These are phyloP conservation scores for Lordiphosa stackelbergi DNA, from an alignment of 1,140 invertebrate species.

Conservation along the genomic window DNA sequence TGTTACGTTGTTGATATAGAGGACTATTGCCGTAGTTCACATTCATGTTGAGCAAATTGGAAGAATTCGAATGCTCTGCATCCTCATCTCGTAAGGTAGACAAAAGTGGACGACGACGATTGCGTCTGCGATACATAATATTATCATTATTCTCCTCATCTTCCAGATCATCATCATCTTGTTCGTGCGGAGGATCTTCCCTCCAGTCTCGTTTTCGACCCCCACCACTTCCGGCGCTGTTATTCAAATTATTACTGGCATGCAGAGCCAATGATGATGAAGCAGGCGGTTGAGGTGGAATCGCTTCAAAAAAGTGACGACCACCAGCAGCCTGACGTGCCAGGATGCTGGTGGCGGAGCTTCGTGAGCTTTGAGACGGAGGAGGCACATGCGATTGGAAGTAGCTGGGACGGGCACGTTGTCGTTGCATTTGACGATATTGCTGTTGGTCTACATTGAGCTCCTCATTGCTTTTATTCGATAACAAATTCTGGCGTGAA, in stretches of 20 bases:
- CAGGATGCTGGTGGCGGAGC: conserved; percentile 25
- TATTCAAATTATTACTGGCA: conserved; percentile 53
- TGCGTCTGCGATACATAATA: conserved; percentile 39
- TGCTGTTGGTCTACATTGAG: conserved; percentile 62
- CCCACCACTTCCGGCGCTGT: conserved; percentile 38
- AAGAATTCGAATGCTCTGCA: conserved; percentile 38
- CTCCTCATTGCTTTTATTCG: conserved; percentile 83
- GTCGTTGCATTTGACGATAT: conserved; percentile 47
- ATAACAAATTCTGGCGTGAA: conserved; percentile 90
- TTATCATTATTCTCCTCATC: conserved; percentile 60
- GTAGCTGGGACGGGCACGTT: conserved; percentile 48
- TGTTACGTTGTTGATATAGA: conserved; percentile 67
- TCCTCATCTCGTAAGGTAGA: conserved; percentile 47
- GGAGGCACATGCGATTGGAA: conserved; percentile 32
- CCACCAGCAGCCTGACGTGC: too few species aligned
- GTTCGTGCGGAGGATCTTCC: conserved; percentile 30
- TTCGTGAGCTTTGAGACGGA: conserved; percentile 31
- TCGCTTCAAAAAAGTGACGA: conserved; percentile 47
- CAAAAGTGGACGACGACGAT: conserved; percentile 52
- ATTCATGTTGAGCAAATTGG: conserved; percentile 65
- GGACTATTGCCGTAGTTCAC: conserved; percentile 64
- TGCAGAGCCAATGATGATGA: conserved; percentile 16
- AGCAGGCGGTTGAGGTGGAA: conserved; percentile 26
- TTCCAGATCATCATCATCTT: conserved; percentile 43
- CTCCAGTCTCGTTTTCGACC: conserved; percentile 52